Base-by-base conservation (phyloP, 2,113 vertebrate genomes). In the Platichthys flesus region DNA sequence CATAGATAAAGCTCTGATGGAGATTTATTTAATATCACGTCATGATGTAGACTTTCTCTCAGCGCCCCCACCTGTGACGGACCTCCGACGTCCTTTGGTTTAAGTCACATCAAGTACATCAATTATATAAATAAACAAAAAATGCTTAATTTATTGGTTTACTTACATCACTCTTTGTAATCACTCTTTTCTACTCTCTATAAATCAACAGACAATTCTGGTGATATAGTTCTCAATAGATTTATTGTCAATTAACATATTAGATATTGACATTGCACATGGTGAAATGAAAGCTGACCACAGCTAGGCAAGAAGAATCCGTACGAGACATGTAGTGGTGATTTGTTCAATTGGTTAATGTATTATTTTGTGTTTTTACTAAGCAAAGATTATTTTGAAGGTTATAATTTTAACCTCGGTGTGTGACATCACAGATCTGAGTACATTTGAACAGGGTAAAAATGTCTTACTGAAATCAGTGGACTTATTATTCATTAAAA, bases 401-500 rank as follows among this genome's bases (percentile, higher is more conserved):
- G 51, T 54, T 16, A 21, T 21, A 21, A 54, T n/a, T n/a, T 54
- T 54, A 5, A 49, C 47, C 47, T 49, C 47, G 21, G 51, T n/a
- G 5, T 54, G 8, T 21, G 23, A 54, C 26, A 26, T 62, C 49
- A 51, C 23, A 55, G 2, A 31, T 57, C n/a, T 12, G 3, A 45
- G 21, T 45, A n/a, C 13, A 18, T 5, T 8, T 65, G 47, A 24
- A 26, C 51, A 35, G 23, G 37, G 63, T 67, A 49, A 49, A 26
- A 79, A 14, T 2, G 13, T 56, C 3, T 7, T 3, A 28, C 12
- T 20, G 3, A 24, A 71, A 57, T 76, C 21, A 35, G 2, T 2
- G 20, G 20, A 74, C 45, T 76, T 37, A 16, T 15, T 45, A 28
- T 24, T 55, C 15, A 42, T 49, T 61, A 63, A 66, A 56, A 58